Conservation (phyloP, 2,888 invertebrate genomes). For the Terebella lapidaria region DNA sequence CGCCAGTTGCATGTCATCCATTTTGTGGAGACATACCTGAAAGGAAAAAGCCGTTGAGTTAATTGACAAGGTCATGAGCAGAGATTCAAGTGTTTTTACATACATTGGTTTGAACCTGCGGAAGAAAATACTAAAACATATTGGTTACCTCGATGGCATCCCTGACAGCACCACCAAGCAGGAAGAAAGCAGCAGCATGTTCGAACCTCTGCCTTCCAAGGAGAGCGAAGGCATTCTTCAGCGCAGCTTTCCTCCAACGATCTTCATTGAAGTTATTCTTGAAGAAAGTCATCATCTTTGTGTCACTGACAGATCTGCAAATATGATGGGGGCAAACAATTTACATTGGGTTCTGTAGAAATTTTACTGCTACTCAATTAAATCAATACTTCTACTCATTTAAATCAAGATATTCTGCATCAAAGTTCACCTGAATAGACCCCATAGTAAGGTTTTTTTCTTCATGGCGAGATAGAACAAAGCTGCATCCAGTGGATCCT, state of each 20-base stretch:
- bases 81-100: too few relatives aligned
- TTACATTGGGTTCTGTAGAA: background rate
- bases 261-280: slow-evolving; percentile 88
- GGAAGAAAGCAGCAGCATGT: slow-evolving; percentile 97
- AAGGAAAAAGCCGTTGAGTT: too few relatives aligned
- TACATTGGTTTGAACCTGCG: too few relatives aligned
- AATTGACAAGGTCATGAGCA: too few relatives aligned
- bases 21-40: slow-evolving; percentile 76
- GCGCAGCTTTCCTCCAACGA: slow-evolving; percentile 92
- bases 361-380: background rate
- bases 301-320: slow-evolving; percentile 72
- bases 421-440: slow-evolving; percentile 65
- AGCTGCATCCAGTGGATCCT: slow-evolving; percentile 96
- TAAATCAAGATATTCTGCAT: background rate
- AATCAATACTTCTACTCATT: background rate
- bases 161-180: slow-evolving; percentile 86
- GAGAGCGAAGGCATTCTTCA: slow-evolving; percentile 96
- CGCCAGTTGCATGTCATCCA: slow-evolving; percentile 92
- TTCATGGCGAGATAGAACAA: slow-evolving; percentile 96
- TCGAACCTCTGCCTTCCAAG: slow-evolving; percentile 90
- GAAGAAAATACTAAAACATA: too few relatives aligned
- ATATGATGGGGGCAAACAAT: too few relatives aligned
- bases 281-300: slow-evolving; percentile 92
- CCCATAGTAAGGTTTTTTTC: slow-evolving; percentile 94
- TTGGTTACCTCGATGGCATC: slow-evolving; percentile 87